These are phyloP conservation scores for Aelia acuminata DNA, from an alignment of 2,888 invertebrate species.

Conservation along the genomic window DNA sequence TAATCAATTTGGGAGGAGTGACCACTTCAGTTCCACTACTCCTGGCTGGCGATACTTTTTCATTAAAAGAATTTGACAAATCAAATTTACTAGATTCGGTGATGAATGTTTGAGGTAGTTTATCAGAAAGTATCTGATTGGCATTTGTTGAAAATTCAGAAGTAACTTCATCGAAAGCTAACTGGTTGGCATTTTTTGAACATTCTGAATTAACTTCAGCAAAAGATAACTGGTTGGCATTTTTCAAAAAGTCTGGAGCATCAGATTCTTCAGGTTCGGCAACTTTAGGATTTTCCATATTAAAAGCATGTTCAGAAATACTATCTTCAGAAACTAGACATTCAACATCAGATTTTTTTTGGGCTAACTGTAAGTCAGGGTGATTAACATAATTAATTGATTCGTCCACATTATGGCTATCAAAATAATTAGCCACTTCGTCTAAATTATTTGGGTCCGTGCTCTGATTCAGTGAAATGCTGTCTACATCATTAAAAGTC, in stretches of 20 bases:
- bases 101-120: not conserved
- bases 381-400: constrained; percentile 6
- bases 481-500: constrained; percentile 48
- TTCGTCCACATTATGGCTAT: not conserved
- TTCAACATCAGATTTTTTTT: not conserved
- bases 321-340: not conserved
- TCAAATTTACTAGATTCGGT: not conserved
- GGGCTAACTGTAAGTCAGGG: not conserved
- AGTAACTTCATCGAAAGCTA: not conserved
- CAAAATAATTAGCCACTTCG: constrained; percentile 1
- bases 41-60: not conserved
- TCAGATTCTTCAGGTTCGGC: not conserved
- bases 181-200: not conserved
- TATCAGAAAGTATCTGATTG: not conserved
- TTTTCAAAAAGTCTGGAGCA: not conserved
- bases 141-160: not conserved
- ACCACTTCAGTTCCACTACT: not conserved
- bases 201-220: not conserved
- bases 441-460: not conserved
- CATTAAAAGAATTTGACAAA: not conserved
- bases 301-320: not conserved
- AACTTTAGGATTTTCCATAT: not conserved
- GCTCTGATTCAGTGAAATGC: constrained; percentile 32
- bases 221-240: not conserved
- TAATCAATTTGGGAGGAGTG: constrained; percentile 62